Evolutionary conservation across 2,113 vertebrate genomes (phyloP).

Genomic region (Salvator merianae): DNA sequence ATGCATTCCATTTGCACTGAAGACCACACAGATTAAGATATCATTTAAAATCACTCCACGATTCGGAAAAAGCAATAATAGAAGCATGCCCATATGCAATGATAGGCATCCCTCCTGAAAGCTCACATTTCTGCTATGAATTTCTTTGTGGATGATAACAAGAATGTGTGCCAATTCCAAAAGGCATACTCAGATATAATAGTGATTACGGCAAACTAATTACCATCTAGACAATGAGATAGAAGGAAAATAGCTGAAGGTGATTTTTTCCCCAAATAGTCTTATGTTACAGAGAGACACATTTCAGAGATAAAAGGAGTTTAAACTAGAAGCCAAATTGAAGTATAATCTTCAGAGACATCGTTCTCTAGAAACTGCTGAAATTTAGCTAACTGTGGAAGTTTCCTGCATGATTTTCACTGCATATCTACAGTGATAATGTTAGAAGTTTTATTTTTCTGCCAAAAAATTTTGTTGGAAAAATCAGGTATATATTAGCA

Average conservation of each 20-base stretch:
- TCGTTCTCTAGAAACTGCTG: neutral
- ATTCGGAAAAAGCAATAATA: neutral
- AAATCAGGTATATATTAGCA: constrained; percentile 38
- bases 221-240: constrained; percentile 9
- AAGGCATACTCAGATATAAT: neutral
- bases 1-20: neutral
- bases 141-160: neutral
- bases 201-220: constrained; percentile 5
- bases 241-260: constrained; percentile 18
- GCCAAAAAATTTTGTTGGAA: constrained; percentile 10
- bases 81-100: neutral
- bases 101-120: neutral
- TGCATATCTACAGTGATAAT: neutral
- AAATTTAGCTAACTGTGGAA: neutral
- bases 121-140: neutral
- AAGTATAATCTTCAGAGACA: neutral
- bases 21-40: neutral
- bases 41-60: constrained; percentile 1
- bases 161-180: neutral
- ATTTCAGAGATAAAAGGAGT: constrained; percentile 7
- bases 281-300: neutral
- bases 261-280: constrained; percentile 3
- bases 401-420: neutral
- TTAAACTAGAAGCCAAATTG: neutral
- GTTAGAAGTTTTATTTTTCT: constrained; percentile 10